These are phyloP conservation scores for Dolichoris vasculosae DNA, from an alignment of 1,140 invertebrate genomes.

Conservation along the genomic window DNA sequence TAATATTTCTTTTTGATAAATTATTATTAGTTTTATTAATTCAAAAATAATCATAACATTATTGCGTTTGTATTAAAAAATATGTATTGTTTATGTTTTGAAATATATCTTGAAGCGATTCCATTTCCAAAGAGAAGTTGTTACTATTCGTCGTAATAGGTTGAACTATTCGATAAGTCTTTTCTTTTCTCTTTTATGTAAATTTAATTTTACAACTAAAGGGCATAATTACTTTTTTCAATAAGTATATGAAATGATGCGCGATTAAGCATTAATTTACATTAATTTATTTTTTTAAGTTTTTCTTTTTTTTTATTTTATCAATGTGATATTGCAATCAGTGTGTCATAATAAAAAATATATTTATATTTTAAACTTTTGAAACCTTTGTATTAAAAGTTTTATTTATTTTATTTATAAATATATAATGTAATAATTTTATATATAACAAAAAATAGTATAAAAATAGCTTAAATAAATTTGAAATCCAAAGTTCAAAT, in stretches of 20 bases:
- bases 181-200: constrained; percentile 39
- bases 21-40: no score
- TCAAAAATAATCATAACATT: background rate
- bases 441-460: no score
- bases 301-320: no score
- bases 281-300: no score
- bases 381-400: no score
- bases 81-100: constrained; percentile 79
- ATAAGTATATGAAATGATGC: background rate
- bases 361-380: no score
- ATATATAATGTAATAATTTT: background rate
- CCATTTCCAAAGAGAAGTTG: constrained; percentile 84
- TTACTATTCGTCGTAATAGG: constrained; percentile 78
- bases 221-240: background rate
- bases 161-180: constrained; percentile 67
- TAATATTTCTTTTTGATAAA: no score
- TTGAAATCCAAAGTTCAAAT: background rate
- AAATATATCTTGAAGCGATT: constrained; percentile 87
- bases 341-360: no score
- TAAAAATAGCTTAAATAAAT: background rate
- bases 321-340: no score
- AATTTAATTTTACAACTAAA: constrained; percentile 6
- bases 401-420: background rate
- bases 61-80: background rate
- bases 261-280: background rate